These are phyloP conservation scores for Mus musculus DNA, from an alignment of 2,113 vertebrate genomes.

Conservation along the genomic window DNA sequence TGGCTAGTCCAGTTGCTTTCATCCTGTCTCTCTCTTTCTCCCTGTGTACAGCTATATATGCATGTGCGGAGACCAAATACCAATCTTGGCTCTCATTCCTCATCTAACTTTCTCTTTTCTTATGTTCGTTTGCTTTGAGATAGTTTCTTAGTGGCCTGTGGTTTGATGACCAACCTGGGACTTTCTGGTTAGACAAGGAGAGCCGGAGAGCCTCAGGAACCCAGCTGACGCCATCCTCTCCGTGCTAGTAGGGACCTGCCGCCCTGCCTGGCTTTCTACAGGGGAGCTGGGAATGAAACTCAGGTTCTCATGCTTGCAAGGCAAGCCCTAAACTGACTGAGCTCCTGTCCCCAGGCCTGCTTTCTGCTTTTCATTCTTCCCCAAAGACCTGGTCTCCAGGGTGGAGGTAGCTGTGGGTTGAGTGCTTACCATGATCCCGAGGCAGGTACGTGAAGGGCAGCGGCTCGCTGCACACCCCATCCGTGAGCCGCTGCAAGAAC, in stretches of 20 bases:
- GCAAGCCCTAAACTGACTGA: background rate
- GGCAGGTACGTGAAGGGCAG: conserved; percentile 92
- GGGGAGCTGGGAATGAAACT: background rate
- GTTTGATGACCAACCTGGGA: background rate
- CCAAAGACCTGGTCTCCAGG: background rate
- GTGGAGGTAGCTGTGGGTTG: background rate
- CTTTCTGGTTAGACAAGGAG: background rate
- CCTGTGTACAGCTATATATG: background rate
- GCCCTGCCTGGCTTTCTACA: background rate
- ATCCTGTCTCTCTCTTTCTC: background rate
- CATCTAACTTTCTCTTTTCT: background rate
- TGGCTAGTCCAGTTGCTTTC: background rate
- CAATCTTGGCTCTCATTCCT: background rate
- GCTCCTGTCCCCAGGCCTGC: background rate
- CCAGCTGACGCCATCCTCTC: background rate
- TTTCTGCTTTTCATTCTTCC: background rate
- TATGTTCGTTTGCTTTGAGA: background rate
- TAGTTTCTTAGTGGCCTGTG: background rate
- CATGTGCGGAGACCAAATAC: background rate
- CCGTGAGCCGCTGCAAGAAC: conserved; percentile 90
- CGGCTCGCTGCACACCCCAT: conserved; percentile 93
- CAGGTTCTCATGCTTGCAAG: background rate
- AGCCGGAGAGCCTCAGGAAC: background rate
- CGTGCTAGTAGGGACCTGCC: background rate
- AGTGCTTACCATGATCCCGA: conserved; percentile 86